Percentiles rank a stretch among this genome's conserved stretches.
phyloP scores from a whole-genome alignment of 2,888 invertebrate genomes.

The Alcis repandata region DNA sequence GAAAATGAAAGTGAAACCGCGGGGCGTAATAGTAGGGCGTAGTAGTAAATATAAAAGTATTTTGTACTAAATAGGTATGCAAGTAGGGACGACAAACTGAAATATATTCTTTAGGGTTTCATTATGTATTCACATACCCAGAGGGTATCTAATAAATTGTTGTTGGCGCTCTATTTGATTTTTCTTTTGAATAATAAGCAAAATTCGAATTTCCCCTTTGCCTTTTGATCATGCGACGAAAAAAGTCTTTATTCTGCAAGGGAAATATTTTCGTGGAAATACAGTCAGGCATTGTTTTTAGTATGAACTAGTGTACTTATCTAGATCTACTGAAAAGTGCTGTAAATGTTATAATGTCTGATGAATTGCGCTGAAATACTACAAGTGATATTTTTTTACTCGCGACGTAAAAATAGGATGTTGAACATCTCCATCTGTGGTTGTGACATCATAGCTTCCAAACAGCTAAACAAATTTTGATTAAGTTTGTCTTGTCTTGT shows the following conservation, averaged over 20 bases:
- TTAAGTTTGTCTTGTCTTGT: no score
- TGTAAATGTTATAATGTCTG: no score
- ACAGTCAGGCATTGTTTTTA: neutral
- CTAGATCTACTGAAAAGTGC: neutral
- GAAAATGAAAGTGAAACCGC: neutral
- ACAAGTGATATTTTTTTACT: no score
- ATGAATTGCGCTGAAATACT: no score
- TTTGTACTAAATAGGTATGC: neutral
- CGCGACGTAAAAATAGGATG: no score
- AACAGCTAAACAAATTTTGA: no score
- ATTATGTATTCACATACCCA: conserved; percentile 44
- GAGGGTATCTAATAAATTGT: conserved; percentile 45
- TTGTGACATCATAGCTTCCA: no score
- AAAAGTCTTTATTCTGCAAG: conserved; percentile 8
- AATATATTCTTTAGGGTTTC: conserved; percentile 30
- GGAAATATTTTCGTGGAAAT: conserved; percentile 1
- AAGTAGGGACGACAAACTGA: conserved; percentile 13
- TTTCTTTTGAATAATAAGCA: conserved; percentile 45
- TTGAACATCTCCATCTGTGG: no score
- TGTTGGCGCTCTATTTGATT: conserved; percentile 43
- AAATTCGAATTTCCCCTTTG: conserved; percentile 40
- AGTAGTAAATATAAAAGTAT: no score
- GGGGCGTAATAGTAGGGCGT: no score
- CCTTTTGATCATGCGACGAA: conserved; percentile 31
- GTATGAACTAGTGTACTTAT: neutral